Evolutionary conservation across 2,113 vertebrate genomes (phyloP).

Genomic region (Empidonax alnorum): DNA sequence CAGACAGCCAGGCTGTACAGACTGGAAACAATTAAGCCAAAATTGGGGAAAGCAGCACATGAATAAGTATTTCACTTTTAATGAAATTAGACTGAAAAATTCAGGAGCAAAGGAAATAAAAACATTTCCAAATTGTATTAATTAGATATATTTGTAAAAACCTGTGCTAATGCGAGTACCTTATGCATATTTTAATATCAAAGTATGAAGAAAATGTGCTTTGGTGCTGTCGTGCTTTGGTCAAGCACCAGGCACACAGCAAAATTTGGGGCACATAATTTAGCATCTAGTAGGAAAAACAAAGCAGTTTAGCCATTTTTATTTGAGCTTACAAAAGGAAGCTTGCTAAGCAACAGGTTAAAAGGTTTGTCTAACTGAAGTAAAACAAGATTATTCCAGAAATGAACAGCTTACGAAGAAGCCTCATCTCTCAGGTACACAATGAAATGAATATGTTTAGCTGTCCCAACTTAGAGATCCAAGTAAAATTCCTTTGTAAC

Average conservation of each 20-base stretch:
- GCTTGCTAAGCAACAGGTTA: background rate
- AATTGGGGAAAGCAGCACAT: constrained; percentile 32
- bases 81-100: constrained; percentile 35
- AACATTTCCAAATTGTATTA: constrained; percentile 16
- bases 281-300: background rate
- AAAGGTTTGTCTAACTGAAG: background rate
- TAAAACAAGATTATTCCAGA: background rate
- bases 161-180: background rate
- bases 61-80: constrained; percentile 40
- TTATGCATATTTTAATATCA: background rate
- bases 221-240: background rate
- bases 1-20: constrained; percentile 42
- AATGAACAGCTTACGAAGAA: background rate
- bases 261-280: background rate
- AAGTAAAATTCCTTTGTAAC: background rate
- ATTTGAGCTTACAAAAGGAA: background rate
- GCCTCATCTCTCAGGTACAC: background rate
- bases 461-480: background rate
- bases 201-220: background rate
- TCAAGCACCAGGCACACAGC: background rate
- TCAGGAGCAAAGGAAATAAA: constrained; percentile 8
- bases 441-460: background rate
- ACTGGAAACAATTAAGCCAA: constrained; percentile 63
- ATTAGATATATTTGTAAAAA: constrained; percentile 17
- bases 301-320: background rate